Evolutionary conservation across 1,140 invertebrate species (phyloP).

Genomic region (Dryas iulia): DNA sequence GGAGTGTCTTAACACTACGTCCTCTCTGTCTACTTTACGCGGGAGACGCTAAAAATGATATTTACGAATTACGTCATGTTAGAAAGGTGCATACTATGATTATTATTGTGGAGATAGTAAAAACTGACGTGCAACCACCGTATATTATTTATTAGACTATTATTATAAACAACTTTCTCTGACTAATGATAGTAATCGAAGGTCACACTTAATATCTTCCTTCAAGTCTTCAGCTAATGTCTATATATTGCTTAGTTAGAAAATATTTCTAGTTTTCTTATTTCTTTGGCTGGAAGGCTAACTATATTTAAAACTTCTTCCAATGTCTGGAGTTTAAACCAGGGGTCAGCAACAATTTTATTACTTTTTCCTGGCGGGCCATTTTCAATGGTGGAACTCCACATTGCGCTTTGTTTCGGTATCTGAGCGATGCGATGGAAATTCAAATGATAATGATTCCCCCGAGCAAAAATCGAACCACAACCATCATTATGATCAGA

Average conservation of each 20-base stretch:
- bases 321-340: no score
- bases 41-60: not conserved
- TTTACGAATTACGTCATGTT: not conserved
- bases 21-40: not conserved
- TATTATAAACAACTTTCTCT: constrained; percentile 5
- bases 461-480: no score
- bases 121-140: not conserved
- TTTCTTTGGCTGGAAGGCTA: no score
- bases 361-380: no score
- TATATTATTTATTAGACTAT: constrained; percentile 1
- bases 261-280: not conserved
- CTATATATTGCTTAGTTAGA: not conserved
- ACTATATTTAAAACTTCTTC: no score
- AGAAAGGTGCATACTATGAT: not conserved
- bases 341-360: no score
- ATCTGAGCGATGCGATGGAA: no score
- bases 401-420: no score
- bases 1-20: not conserved
- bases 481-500: no score
- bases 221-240: not conserved
- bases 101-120: not conserved
- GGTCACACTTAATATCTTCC: constrained; percentile 1
- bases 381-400: no score
- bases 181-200: not conserved
- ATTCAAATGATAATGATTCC: no score